Evolutionary conservation across 2,113 vertebrate species (phyloP).

Genomic region (Ophthalmolycus amberensis): DNA sequence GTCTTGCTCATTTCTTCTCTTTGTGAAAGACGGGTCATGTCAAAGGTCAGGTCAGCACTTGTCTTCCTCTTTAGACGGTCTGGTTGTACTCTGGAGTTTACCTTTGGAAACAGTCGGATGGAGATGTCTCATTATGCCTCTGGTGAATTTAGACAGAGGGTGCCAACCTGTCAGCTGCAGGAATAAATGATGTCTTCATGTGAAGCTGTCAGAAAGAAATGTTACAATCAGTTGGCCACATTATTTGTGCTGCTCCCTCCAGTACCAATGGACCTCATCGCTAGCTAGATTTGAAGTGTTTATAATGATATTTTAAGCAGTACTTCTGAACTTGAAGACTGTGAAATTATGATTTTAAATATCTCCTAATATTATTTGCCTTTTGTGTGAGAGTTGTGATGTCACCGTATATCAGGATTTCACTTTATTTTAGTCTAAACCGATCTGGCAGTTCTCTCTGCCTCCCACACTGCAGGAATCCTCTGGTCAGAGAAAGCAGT

Average conservation of each 20-base stretch:
- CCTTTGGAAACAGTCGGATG: slow-evolving; percentile 55
- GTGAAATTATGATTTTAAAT: neutral
- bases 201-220: slow-evolving; percentile 45
- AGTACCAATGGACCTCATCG: neutral
- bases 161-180: slow-evolving; percentile 62
- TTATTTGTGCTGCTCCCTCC: neutral
- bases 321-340: neutral
- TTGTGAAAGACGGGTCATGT: slow-evolving; percentile 57
- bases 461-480: slow-evolving; percentile 43
- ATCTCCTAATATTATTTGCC: neutral
- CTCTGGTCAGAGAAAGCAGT: slow-evolving; percentile 49
- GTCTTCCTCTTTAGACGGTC: slow-evolving; percentile 46
- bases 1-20: slow-evolving; percentile 56
- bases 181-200: slow-evolving; percentile 57
- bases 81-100: slow-evolving; percentile 64
- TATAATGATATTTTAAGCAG: neutral
- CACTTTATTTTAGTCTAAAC: neutral
- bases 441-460: slow-evolving; percentile 1
- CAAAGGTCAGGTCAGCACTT: slow-evolving; percentile 70
- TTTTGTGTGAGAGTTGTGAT: neutral
- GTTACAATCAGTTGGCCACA: neutral
- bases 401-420: neutral
- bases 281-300: neutral
- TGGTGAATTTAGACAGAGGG: slow-evolving; percentile 71
- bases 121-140: slow-evolving; percentile 66